These are phyloP conservation scores for Drosophila pandora DNA, from an alignment of 1,140 invertebrate genomes.

Conservation along the genomic window DNA sequence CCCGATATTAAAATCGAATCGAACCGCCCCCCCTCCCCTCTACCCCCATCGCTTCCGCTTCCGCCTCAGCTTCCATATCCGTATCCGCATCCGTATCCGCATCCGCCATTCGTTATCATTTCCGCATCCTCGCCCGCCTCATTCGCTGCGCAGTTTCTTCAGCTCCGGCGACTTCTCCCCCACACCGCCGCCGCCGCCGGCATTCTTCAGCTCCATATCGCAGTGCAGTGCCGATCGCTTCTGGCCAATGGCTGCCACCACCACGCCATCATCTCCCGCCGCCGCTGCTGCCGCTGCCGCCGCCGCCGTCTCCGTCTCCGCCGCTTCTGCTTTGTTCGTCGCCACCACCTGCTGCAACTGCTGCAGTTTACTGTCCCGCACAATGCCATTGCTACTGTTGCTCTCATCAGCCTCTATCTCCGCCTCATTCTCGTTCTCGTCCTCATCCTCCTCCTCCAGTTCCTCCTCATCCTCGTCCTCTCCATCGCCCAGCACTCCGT, in stretches of 20 bases:
- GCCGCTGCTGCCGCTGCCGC: slow-evolving; percentile 29
- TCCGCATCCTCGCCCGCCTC: slow-evolving; percentile 45
- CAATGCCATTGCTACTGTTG: slow-evolving; percentile 66
- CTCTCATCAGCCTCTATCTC: slow-evolving; percentile 74
- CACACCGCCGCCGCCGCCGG: slow-evolving; percentile 11
- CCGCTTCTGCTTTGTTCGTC: slow-evolving; percentile 19
- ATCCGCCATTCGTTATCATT: slow-evolving; percentile 4
- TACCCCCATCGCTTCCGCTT: slow-evolving; percentile 8
- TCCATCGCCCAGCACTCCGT: slow-evolving; percentile 53
- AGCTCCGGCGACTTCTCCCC: slow-evolving; percentile 71
- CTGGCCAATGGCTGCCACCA: slow-evolving; percentile 56
- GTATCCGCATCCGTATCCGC: slow-evolving; percentile 17
- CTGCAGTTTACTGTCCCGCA: slow-evolving; percentile 56
- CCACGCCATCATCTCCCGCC: slow-evolving; percentile 31
- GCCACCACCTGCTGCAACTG: slow-evolving; percentile 32
- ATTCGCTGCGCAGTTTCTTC: slow-evolving; percentile 83
- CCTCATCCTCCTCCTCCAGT: slow-evolving; percentile 58
- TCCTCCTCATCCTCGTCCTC: slow-evolving; percentile 59
- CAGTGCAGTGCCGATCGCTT: slow-evolving; percentile 67
- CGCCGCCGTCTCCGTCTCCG: slow-evolving; percentile 10
- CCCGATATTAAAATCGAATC: slow-evolving; percentile 1
- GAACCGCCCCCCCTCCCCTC: slow-evolving; percentile 19
- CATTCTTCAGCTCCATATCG: slow-evolving; percentile 45
- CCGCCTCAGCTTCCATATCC: slow-evolving; percentile 15
- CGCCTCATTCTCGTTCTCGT: slow-evolving; percentile 57